Conservation (phyloP, 2,888 invertebrate species). For the Candidula unifasciata region DNA sequence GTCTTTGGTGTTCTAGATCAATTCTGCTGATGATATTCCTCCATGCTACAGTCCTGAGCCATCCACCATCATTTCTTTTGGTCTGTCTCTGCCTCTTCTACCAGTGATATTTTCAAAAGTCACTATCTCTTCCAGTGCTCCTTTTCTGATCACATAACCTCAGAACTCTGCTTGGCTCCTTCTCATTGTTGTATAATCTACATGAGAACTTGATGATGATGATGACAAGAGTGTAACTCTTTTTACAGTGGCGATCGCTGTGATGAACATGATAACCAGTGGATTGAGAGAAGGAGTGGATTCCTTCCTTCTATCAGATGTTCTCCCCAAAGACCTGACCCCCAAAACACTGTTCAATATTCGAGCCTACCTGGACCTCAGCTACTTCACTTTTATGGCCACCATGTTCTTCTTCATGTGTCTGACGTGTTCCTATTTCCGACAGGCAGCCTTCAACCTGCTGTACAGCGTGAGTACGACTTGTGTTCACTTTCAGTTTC, state of each 20-base stretch:
- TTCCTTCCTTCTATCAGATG: neutral
- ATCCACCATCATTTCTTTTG: too few relatives aligned
- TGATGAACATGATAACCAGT: neutral
- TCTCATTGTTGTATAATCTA: too few relatives aligned
- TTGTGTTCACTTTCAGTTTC: too few relatives aligned
- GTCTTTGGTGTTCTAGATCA: too few relatives aligned
- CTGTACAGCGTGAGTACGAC: neutral
- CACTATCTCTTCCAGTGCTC: too few relatives aligned
- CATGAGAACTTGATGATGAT: neutral
- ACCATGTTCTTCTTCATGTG: slow-evolving; percentile 18
- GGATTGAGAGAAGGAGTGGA: neutral
- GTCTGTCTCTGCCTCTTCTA: too few relatives aligned
- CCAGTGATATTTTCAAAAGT: too few relatives aligned
- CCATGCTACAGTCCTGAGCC: too few relatives aligned
- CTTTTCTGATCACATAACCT: too few relatives aligned
- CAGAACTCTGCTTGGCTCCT: too few relatives aligned
- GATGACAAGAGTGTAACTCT: neutral
- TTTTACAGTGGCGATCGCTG: neutral
- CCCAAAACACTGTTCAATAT: neutral
- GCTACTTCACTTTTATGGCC: neutral
- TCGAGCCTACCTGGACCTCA: neutral
- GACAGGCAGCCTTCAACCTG: neutral
- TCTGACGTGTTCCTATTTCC: neutral
- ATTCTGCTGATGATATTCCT: too few relatives aligned
- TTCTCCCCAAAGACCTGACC: neutral